Conservation (phyloP, 2,113 vertebrate genomes). For the Barnardius zonarius region DNA sequence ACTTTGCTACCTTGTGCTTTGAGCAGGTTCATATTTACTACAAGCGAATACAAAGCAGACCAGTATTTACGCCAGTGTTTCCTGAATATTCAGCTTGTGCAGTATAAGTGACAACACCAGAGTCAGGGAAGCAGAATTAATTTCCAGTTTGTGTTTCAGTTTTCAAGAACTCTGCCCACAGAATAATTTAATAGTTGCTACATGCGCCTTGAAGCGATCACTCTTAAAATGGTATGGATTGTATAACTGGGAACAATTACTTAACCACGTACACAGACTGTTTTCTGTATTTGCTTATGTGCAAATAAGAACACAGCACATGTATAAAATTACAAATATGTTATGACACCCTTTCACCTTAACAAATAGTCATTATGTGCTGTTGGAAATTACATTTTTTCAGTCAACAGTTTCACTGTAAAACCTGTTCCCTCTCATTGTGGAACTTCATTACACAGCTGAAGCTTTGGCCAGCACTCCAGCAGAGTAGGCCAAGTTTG, state of each 20-base stretch:
- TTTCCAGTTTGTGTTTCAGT: background rate
- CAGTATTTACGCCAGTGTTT: background rate
- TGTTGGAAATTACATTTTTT: background rate
- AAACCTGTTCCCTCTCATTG: background rate
- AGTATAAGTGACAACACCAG: background rate
- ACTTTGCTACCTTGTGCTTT: background rate
- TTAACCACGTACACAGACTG: background rate
- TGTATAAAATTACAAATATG: background rate
- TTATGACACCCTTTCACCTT: background rate
- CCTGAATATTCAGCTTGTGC: background rate
- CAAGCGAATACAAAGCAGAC: background rate
- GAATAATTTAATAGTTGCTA: background rate
- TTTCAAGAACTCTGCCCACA: background rate
- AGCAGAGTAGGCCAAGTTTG: background rate
- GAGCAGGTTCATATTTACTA: background rate
- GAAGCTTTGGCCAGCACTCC: background rate
- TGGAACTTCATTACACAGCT: background rate
- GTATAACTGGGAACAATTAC: background rate
- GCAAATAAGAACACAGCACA: background rate
- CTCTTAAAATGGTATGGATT: background rate
- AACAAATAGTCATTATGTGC: background rate
- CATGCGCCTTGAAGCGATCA: background rate
- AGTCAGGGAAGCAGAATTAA: background rate
- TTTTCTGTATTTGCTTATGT: background rate
- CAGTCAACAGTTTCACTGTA: background rate